Evolutionary conservation across 2,797 vertebrate genomes (phyloP).

Genomic region (Crenichthys baileyi): DNA sequence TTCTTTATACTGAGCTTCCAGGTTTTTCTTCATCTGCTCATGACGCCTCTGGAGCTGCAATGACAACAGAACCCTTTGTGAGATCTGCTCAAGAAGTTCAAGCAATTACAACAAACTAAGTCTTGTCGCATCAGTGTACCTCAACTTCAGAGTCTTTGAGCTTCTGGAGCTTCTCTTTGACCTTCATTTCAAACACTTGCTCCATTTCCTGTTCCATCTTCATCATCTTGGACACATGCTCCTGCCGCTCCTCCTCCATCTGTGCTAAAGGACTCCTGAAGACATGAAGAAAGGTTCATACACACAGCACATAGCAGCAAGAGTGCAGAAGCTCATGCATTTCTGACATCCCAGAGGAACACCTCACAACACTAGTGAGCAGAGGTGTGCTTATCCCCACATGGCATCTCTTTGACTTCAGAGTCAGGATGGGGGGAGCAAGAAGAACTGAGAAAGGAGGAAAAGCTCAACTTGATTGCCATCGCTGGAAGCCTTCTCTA

Average conservation of each 20-base stretch:
- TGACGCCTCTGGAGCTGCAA: conserved; percentile 92
- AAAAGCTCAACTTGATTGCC: background rate
- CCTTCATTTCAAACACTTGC: conserved; percentile 98
- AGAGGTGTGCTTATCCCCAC: too few species aligned
- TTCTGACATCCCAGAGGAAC: background rate
- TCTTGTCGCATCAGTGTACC: conserved; percentile 65
- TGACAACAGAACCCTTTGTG: background rate
- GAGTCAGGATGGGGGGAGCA: too few species aligned
- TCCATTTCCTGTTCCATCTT: conserved; percentile 99
- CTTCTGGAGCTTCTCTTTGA: conserved; percentile 97
- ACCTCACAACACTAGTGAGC: background rate
- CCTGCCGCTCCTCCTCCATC: conserved; percentile 95
- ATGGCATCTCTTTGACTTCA: too few species aligned
- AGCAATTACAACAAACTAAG: background rate
- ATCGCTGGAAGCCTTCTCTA: background rate
- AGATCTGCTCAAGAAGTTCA: background rate
- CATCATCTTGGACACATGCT: conserved; percentile 94
- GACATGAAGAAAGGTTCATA: conserved; percentile 27
- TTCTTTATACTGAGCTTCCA: conserved; percentile 96
- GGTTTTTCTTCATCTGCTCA: conserved; percentile 98
- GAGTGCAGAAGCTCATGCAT: background rate
- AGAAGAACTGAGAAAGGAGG: background rate
- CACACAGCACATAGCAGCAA: background rate
- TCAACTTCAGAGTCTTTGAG: conserved; percentile 94
- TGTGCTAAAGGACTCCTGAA: conserved; percentile 93